These are phyloP conservation scores for Malurus elegans DNA, from an alignment of 2,113 vertebrate genomes.

Conservation along the genomic window DNA sequence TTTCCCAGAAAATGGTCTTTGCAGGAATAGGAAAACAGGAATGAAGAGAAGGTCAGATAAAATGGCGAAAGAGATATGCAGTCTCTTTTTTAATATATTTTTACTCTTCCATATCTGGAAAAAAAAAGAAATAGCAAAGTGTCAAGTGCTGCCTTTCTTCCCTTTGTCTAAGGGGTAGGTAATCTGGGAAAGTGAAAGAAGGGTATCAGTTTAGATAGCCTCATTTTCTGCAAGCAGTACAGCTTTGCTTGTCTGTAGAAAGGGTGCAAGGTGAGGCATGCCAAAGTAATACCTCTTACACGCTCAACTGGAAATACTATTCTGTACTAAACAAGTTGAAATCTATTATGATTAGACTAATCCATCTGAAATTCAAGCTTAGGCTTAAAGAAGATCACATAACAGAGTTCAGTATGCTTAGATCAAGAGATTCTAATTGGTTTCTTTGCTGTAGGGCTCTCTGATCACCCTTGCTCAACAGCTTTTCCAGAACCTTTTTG, in stretches of 20 bases:
- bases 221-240: neutral
- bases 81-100: conserved; percentile 59
- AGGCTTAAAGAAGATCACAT: neutral
- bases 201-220: neutral
- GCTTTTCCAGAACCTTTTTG: neutral
- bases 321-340: neutral
- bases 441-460: neutral
- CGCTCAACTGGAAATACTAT: neutral
- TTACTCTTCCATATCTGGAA: conserved; percentile 84
- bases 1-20: conserved; percentile 75
- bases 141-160: conserved; percentile 70
- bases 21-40: conserved; percentile 70
- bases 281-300: neutral
- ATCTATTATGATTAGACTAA: neutral
- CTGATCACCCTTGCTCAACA: neutral
- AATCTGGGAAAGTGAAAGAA: conserved; percentile 43
- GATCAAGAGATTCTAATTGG: neutral
- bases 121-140: conserved; percentile 68
- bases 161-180: neutral
- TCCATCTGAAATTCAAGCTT: neutral
- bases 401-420: neutral
- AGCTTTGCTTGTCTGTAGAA: neutral
- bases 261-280: neutral
- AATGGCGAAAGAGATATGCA: conserved; percentile 76
- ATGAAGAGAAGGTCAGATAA: conserved; percentile 79